Evolutionary conservation across 2,113 vertebrate genomes (phyloP), one percentile per base, ranked within the genome.

Genomic region (Phycodurus eques): DNA sequence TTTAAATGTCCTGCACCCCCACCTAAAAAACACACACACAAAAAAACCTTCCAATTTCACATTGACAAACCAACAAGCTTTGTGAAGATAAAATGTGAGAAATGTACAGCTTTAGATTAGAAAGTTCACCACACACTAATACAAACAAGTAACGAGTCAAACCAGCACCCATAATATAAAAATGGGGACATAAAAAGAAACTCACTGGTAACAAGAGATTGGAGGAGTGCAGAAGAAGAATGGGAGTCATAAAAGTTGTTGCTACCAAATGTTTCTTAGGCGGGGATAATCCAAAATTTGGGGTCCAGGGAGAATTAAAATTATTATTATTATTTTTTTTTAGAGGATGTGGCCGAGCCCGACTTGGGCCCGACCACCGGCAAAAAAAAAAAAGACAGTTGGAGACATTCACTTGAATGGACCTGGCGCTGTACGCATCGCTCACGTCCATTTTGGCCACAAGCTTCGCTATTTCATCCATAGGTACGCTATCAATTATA

Each of bases 81-180:
- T 35, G 43, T 70, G 73, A 64, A 80, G 51, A 75, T 11, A 63
- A 56, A 31, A 74, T 76, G 69, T 62, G 47, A 78, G 11, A 77
- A 76, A 80, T 70, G 63, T 65, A 22, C 12, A 44, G 4, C 12
- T 44, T 65, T n/a, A 44, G 42, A 65, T 20, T 44, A 73, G 70
- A 60, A 14, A 39, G 42, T 71, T 49, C 43, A 72, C 42, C 67
- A 68, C n/a, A 51, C 51, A 54, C 31, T 3, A 19, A 68, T 77
- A 87, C 14, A 84, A 82, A 84, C 57, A 73, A 79, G 85, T 49
- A 76, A 42, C 67, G 75, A 77, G 75, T 85, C 78, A 68, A 77
- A 88, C 76, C 74, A 84, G 79, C 81, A 84, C 79, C 54, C 43
- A 76, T 46, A 22, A 82, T 57, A 78, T 71, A 63, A 47, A 83